Conservation (phyloP, 2,113 vertebrate species). For the Leuciscus idus region DNA sequence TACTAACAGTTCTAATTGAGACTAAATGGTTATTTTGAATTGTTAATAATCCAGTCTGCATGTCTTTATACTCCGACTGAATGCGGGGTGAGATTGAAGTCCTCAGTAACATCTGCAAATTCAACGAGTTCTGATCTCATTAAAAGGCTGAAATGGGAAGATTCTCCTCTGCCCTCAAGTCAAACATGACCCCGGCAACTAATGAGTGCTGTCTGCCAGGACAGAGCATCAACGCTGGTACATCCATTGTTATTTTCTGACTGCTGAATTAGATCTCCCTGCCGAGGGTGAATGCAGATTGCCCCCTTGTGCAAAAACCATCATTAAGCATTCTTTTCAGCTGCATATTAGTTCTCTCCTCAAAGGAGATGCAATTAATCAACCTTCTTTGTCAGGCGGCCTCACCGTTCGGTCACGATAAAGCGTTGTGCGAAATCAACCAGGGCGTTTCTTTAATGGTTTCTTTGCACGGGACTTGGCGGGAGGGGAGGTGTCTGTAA, state of each 20-base stretch:
- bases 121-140: constrained; percentile 38
- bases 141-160: constrained; percentile 30
- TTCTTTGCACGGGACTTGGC: constrained; percentile 9
- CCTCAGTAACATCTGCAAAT: constrained; percentile 17
- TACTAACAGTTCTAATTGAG: background rate
- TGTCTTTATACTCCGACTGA: background rate
- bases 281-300: constrained; percentile 52
- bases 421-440: constrained; percentile 37
- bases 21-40: background rate
- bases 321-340: constrained; percentile 55
- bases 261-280: constrained; percentile 49
- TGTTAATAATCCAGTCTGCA: background rate
- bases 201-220: constrained; percentile 47
- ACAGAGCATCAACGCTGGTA: constrained; percentile 1
- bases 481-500: constrained; percentile 21
- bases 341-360: constrained; percentile 50
- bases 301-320: constrained; percentile 42
- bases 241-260: constrained; percentile 54
- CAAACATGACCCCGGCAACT: constrained; percentile 38
- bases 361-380: constrained; percentile 60
- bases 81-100: constrained; percentile 10
- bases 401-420: constrained; percentile 42
- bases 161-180: constrained; percentile 25
- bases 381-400: constrained; percentile 51
- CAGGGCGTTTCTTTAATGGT: constrained; percentile 37